Evolutionary conservation across 2,888 invertebrate genomes (phyloP), one percentile per base, ranked within the genome.

Genomic region (Pycnomerus fuliginosus): DNA sequence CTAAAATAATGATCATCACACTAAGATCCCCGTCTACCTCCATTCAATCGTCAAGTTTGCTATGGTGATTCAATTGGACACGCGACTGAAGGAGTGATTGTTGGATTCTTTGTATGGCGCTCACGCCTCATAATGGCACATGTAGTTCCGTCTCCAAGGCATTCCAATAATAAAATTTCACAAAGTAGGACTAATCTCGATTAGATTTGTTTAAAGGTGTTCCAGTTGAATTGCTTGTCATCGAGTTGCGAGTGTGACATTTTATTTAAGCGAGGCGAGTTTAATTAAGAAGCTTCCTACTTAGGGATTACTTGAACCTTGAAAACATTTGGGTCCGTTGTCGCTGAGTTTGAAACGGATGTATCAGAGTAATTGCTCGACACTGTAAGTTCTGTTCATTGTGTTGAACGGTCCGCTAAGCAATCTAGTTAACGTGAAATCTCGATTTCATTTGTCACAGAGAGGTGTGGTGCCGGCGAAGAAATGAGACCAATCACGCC

Each of bases 371-470:
- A 44, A 44, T 44, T 44, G 44, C 44, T 44, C 44, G 44, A 38
- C 37, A 38, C 24, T 34, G 42, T 23, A 29, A 35, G 35, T 13
- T 32, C 31, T 32, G 33, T 22, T 39, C 39, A 45, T 45, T 36
- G 30, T 50, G 37, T 37, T 49, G 48, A 58, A 60, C 58, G 60
- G 50, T 57, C 51, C 53, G 57, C 39, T 60, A 56, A 53, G 58
- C 59, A 62, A 62, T 55, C 62, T 59, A 58, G 59, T 62, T 62
- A 61, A 55, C 56, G 49, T 50, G 53, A 50, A 55, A 53, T 52
- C 52, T 50, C 53, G 53, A 53, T 56, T 61, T 47, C 56, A 59
- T 61, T 61, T 59, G 58, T 60, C 58, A 54, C 54, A 38, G 36
- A 42, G 38, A 50, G 44, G 38, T 39, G 37, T 39, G 44, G 37